These are phyloP conservation scores for Meteorus sp. DNA, from an alignment of 1,140 invertebrate species.

Conservation along the genomic window DNA sequence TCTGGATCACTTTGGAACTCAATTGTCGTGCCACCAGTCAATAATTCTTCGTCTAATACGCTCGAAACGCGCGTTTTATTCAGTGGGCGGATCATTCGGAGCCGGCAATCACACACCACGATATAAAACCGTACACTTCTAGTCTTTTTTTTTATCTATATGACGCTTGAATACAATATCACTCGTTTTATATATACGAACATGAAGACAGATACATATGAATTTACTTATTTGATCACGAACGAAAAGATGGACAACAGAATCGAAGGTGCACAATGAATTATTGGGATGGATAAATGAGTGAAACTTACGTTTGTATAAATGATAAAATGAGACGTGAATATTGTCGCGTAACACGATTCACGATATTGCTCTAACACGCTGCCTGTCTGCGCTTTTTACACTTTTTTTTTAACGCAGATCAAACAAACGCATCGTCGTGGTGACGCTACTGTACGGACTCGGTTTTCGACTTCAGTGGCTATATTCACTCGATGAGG, in stretches of 20 bases:
- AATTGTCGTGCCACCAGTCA: neutral
- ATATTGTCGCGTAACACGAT: conserved; percentile 1
- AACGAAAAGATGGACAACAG: neutral
- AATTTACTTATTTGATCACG: neutral
- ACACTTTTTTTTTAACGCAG: neutral
- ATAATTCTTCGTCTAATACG: neutral
- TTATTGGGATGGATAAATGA: neutral
- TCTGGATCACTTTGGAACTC: neutral
- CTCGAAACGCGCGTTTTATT: neutral
- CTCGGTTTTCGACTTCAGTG: no score
- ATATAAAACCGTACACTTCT: neutral
- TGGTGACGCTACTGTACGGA: conserved; percentile 3
- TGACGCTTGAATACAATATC: no score
- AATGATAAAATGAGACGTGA: neutral
- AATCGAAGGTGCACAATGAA: neutral
- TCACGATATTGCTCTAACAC: conserved; percentile 16
- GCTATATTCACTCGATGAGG: no score
- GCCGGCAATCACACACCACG: conserved; percentile 11
- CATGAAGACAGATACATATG: no score
- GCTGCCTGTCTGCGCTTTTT: conserved; percentile 3
- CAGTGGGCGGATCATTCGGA: conserved; percentile 5
- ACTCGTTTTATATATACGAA: no score
- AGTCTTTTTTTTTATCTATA: neutral
- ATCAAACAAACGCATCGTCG: neutral
- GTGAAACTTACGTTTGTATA: neutral